Conservation (phyloP, 1,140 invertebrate genomes). For the Sycophaga agraensis region DNA sequence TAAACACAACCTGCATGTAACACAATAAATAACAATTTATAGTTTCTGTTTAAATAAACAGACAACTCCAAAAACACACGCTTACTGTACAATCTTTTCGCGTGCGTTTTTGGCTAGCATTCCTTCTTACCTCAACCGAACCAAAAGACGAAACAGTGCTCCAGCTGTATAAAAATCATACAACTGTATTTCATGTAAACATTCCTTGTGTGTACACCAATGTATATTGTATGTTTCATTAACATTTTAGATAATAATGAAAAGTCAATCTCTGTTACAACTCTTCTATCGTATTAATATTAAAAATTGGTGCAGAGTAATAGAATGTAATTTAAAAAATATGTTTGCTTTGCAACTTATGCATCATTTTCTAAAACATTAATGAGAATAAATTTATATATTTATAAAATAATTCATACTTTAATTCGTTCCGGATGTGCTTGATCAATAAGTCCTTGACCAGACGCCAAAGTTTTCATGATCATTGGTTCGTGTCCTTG, state of each 20-base stretch:
- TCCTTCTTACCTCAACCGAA: conserved; percentile 46
- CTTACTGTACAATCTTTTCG: conserved; percentile 29
- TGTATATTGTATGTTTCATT: background rate
- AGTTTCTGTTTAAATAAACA: background rate
- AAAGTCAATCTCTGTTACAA: background rate
- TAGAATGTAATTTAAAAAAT: background rate
- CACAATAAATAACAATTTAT: conserved; percentile 1
- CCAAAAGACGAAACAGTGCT: conserved; percentile 37
- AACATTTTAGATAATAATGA: background rate
- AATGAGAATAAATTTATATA: background rate
- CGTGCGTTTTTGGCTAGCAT: conserved; percentile 31
- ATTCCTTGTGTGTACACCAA: background rate
- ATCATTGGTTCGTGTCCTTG: conserved; percentile 80
- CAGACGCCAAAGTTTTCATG: conserved; percentile 75
- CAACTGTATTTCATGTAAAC: background rate
- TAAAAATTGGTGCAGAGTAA: too few relatives aligned
- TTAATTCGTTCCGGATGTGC: conserved; percentile 75
- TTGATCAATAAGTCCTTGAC: conserved; percentile 69
- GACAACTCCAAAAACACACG: conserved; percentile 11
- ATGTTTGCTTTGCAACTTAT: too few relatives aligned
- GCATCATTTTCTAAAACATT: conserved; percentile 11
- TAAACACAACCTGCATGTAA: background rate
- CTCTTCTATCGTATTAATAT: background rate
- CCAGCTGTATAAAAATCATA: conserved; percentile 51
- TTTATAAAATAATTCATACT: conserved; percentile 59